Evolutionary conservation across 2,797 vertebrate species (phyloP).

Genomic region (Pyrocephalus nanus): DNA sequence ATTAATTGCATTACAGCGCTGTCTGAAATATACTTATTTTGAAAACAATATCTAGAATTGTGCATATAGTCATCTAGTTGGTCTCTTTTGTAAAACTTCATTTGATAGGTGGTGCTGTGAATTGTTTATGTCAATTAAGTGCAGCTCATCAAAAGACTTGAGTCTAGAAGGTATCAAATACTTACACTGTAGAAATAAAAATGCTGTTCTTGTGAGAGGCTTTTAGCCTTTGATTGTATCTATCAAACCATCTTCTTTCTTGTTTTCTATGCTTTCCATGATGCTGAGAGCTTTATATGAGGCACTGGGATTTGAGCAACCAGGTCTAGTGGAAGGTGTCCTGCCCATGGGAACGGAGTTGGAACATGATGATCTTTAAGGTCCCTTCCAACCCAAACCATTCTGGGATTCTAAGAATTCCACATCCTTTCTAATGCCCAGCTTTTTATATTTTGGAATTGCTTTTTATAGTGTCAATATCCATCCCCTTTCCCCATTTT

Average conservation of each 20-base stretch:
- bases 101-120: slow-evolving; percentile 2
- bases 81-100: background rate
- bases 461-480: background rate
- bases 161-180: background rate
- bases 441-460: background rate
- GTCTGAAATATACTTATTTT: background rate
- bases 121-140: slow-evolving; percentile 44
- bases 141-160: background rate
- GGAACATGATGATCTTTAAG: background rate
- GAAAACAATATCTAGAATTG: slow-evolving; percentile 6
- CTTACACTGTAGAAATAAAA: background rate
- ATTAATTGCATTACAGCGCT: background rate
- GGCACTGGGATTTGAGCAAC: background rate
- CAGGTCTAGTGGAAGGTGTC: fast-evolving
- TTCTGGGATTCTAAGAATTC: background rate
- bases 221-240: slow-evolving; percentile 5
- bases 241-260: background rate
- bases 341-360: background rate
- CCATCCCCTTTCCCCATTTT: background rate
- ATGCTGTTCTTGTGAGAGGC: background rate
- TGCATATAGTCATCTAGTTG: slow-evolving; percentile 7
- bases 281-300: background rate
- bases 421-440: background rate
- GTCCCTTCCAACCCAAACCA: background rate
- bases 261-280: background rate